Evolutionary conservation across 2,888 invertebrate genomes (phyloP), one percentile per base, ranked within the genome.

Genomic region (Eupithecia subumbrata): DNA sequence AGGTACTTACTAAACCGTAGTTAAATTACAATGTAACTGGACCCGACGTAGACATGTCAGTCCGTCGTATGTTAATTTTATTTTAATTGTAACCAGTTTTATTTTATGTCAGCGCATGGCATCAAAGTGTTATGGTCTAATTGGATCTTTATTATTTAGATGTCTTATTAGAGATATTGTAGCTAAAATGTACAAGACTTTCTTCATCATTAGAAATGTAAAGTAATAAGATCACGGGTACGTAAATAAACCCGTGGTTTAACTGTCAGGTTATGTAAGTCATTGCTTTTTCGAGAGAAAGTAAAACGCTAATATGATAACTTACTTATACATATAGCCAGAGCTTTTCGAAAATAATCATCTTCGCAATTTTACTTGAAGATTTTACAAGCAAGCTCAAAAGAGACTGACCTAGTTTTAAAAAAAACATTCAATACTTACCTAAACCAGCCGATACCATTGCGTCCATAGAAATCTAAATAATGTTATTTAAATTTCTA

Each of bases 51-150:
- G 43, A 68, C 68, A 68, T 68, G 68, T 63, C 22, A 16, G 37
- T 60, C 56, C 67, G 76, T 72, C 76, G 60, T 74, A 76, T 79
- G 79, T 74, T 77, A 76, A 73, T 77, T 79, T 74, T 73, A 76
- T 76, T 77, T 79, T 76, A 78, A 76, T 76, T 77, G 74, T 77
- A 79, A 77, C 79, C 73, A 7, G 79, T 78, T 79, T 73, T 63
- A 73, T 64, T 70, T 69, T 14, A 68, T 72, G 70, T 60, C 73
- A 75, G 71, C 77, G 77, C 74, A 74, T 77, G 14, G 25, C 73
- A 75, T 77, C 76, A 76, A 77, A 75, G 79, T 77, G 68, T 37
- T 77, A 74, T 71, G 60, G 67, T 73, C 74, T 79, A 79, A 79
- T 77, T 79, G 77, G 77, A 78, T 69, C 75, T 73, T 75, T 78